Percentiles rank a stretch among this genome's conserved stretches.
Evolutionary conservation across 2,113 vertebrate species (phyloP).

Genomic region (Formicarius rufipectus): DNA sequence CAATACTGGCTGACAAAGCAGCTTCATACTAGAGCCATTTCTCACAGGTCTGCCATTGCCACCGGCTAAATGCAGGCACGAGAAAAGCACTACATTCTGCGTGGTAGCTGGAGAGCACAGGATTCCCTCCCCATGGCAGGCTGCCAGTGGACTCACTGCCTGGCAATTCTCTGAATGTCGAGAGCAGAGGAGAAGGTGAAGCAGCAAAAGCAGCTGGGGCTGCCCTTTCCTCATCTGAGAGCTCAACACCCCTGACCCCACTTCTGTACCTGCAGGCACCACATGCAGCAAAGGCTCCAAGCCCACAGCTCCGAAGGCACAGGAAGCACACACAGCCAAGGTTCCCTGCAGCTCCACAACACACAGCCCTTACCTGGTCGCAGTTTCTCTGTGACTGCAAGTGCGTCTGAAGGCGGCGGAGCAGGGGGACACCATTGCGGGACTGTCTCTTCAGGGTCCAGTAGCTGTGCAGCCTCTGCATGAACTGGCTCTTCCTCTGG

Average conservation of each 20-base stretch:
- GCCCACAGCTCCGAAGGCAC: not conserved
- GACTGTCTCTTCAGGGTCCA: slow-evolving; percentile 98
- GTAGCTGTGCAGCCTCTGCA: slow-evolving; percentile 98
- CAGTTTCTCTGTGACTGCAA: slow-evolving; percentile 94
- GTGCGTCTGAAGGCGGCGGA: slow-evolving; percentile 95
- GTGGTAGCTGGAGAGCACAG: not conserved
- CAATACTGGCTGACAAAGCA: not conserved
- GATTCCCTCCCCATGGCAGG: not conserved
- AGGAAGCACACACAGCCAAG: not conserved
- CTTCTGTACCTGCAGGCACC: not conserved
- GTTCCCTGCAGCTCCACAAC: not conserved
- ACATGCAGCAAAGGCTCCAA: not conserved
- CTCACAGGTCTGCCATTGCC: not conserved
- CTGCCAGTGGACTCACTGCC: not conserved
- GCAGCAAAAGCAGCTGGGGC: slow-evolving; percentile 14
- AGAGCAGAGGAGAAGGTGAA: not conserved
- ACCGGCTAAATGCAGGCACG: not conserved
- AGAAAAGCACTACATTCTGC: not conserved
- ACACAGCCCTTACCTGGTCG: slow-evolving; percentile 78
- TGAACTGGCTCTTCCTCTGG: slow-evolving; percentile 97
- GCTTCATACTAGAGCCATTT: not conserved
- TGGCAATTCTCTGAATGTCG: not conserved
- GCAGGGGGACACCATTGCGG: slow-evolving; percentile 92
- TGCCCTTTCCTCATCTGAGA: not conserved
- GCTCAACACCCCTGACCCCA: not conserved